These are phyloP conservation scores for Todiramphus chloris DNA, from an alignment of 2,113 vertebrate species.

Conservation along the genomic window DNA sequence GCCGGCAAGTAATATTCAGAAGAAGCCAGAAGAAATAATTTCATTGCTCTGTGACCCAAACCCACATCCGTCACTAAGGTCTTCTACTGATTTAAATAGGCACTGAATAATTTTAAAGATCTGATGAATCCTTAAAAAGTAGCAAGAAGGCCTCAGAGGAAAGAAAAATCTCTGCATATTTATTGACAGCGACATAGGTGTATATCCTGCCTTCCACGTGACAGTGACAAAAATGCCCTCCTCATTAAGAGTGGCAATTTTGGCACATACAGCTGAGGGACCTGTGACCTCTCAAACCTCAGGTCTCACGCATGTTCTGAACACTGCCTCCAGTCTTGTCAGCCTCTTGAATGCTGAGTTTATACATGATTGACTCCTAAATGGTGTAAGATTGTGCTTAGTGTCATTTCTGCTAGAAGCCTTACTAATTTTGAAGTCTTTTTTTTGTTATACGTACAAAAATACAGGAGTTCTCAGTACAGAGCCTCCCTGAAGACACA, in stretches of 20 bases:
- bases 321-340: not conserved
- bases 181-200: not conserved
- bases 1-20: not conserved
- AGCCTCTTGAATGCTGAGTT: not conserved
- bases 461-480: not conserved
- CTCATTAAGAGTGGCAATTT: not conserved
- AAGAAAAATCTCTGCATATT: not conserved
- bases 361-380: not conserved
- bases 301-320: not conserved
- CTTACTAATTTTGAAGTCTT: not conserved
- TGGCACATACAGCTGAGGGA: not conserved
- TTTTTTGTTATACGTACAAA: not conserved
- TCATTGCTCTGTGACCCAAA: not conserved
- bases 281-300: not conserved
- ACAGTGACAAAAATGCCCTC: not conserved
- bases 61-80: not conserved
- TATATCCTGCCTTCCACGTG: not conserved
- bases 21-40: not conserved
- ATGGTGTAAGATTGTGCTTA: not conserved
- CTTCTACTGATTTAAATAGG: not conserved
- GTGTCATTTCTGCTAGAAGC: not conserved
- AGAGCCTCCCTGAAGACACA: not conserved
- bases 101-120: not conserved
- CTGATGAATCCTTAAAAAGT: not conserved
- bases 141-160: not conserved